These are phyloP conservation scores for Danio rerio DNA, from an alignment of 2,113 vertebrate species.

Conservation along the genomic window GRCz12tu NC_133178.1:32031001-32031500, in stretches of 20 bases:
- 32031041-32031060: constrained; percentile 11
- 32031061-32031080: neutral
- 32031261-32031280: neutral
- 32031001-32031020: constrained; percentile 10
- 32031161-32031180: constrained; percentile 8
- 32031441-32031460: neutral
- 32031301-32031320: neutral
- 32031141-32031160: neutral
- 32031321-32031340: neutral
- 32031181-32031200: neutral
- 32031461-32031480: neutral
- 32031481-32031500: neutral
- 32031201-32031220: neutral
- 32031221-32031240: neutral
- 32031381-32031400: too few species aligned
- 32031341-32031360: too few species aligned
- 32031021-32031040: neutral
- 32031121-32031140: neutral
- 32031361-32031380: too few species aligned
- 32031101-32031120: neutral
- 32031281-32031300: neutral
- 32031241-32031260: neutral
- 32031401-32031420: too few species aligned
- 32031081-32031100: neutral
- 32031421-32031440: neutral